Evolutionary conservation across 2,797 vertebrate genomes (phyloP).

Genomic region (Notamacropus eugenii): DNA sequence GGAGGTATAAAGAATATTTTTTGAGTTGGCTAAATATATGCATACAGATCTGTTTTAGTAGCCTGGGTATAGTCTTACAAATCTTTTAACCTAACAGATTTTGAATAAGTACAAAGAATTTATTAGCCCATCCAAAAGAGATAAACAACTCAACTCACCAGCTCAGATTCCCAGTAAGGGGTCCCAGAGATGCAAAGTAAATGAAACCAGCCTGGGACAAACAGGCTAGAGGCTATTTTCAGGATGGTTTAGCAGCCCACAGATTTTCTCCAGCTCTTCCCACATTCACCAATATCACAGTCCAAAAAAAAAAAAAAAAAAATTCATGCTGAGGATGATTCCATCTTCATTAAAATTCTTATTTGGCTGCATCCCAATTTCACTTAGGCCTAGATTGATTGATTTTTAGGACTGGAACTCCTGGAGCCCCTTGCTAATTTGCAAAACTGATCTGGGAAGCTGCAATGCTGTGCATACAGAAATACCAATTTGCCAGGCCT

Average conservation of each 20-base stretch:
- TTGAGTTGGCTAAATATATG: background rate
- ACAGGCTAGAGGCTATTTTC: slow-evolving; percentile 42
- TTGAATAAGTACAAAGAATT: slow-evolving; percentile 29
- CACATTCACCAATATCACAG: background rate
- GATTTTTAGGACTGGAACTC: background rate
- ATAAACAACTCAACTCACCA: slow-evolving; percentile 27
- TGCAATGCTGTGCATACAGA: background rate
- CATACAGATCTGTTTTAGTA: background rate
- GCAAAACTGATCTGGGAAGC: background rate
- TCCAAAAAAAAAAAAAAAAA: background rate
- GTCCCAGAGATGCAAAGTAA: slow-evolving; percentile 47
- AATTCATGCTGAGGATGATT: background rate
- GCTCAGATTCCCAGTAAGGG: slow-evolving; percentile 22
- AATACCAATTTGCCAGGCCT: background rate
- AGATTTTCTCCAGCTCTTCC: slow-evolving; percentile 11
- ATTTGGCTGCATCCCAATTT: background rate
- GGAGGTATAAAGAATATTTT: background rate
- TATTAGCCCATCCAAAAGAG: slow-evolving; percentile 55
- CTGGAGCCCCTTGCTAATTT: background rate
- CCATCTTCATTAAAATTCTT: background rate
- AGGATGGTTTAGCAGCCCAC: background rate
- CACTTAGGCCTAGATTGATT: background rate
- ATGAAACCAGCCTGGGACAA: slow-evolving; percentile 26
- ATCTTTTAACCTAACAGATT: slow-evolving; percentile 21
- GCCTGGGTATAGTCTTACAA: background rate